Conservation (phyloP, 2,797 vertebrate species). For the Microtus obscurus region DNA sequence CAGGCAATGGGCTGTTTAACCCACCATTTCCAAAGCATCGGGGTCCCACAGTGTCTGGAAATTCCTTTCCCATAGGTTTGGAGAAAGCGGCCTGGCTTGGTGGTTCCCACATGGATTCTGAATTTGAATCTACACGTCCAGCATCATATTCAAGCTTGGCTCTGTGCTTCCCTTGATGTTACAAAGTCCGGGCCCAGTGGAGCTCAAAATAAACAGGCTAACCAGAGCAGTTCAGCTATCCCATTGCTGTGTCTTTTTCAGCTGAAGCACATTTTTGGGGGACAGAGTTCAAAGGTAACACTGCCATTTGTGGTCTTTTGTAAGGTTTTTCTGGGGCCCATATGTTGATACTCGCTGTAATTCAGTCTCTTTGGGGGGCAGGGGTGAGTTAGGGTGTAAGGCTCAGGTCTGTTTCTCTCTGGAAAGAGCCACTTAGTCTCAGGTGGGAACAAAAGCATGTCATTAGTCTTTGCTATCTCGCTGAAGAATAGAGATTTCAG, state of each 20-base stretch:
- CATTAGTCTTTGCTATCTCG: conserved; percentile 64
- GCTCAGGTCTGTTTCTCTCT: conserved; percentile 46
- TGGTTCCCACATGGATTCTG: not conserved
- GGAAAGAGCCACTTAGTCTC: conserved; percentile 67
- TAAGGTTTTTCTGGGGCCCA: conserved; percentile 5
- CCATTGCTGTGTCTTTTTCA: not conserved
- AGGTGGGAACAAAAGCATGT: conserved; percentile 64
- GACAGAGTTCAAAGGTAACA: conserved; percentile 43
- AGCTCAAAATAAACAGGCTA: conserved; percentile 41
- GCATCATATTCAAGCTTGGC: not conserved
- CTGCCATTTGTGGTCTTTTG: conserved; percentile 5
- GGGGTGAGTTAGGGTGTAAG: not conserved
- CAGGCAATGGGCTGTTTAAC: not conserved
- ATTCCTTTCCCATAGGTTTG: not conserved
- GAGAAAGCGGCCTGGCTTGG: not conserved
- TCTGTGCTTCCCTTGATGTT: not conserved
- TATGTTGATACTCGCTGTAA: conserved; percentile 10
- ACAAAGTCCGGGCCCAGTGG: not conserved
- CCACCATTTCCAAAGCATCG: not conserved
- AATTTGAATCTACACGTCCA: not conserved
- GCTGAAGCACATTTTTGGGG: not conserved
- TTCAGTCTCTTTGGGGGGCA: not conserved
- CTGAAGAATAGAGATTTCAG: conserved; percentile 75
- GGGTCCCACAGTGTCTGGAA: not conserved
- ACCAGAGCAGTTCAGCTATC: conserved; percentile 24